Percentiles rank a stretch among this genome's conserved stretches.
phyloP scores from a whole-genome alignment of 2,797 vertebrate species.

The Astyanax mexicanus region DNA sequence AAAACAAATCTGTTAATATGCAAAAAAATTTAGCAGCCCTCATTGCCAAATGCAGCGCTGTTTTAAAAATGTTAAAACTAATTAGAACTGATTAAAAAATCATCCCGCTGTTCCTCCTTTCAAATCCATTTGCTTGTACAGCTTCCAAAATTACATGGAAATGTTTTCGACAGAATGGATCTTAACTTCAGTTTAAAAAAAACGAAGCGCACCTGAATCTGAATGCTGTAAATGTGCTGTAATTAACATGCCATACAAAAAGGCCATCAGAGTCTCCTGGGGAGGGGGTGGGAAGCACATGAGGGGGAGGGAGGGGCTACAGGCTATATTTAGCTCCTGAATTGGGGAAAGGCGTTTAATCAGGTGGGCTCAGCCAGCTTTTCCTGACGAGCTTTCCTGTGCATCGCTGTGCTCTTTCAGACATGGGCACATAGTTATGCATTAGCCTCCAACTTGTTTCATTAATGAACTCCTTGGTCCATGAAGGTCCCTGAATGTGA shows the following conservation, averaged over 20 bases:
- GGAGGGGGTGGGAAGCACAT: not conserved
- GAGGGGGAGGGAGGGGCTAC: not conserved
- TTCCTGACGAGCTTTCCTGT: constrained; percentile 26
- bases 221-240: constrained; percentile 30
- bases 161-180: not conserved
- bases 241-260: constrained; percentile 40
- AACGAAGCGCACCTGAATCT: constrained; percentile 21
- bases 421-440: constrained; percentile 64
- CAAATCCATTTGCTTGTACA: not conserved
- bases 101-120: not conserved
- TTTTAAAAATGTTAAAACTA: too few relatives aligned
- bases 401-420: constrained; percentile 30
- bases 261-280: constrained; percentile 24
- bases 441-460: constrained; percentile 63
- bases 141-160: constrained; percentile 2
- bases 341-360: constrained; percentile 44
- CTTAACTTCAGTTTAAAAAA: constrained; percentile 7
- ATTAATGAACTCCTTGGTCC: constrained; percentile 70
- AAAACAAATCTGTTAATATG: not conserved
- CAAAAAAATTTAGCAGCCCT: not conserved
- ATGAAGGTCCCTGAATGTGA: constrained; percentile 71
- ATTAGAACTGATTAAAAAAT: not conserved
- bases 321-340: constrained; percentile 34
- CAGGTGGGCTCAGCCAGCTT: constrained; percentile 30
- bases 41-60: not conserved